These are phyloP conservation scores for Diuraphis noxia DNA, from an alignment of 1,140 invertebrate species.

Conservation along the genomic window DNA sequence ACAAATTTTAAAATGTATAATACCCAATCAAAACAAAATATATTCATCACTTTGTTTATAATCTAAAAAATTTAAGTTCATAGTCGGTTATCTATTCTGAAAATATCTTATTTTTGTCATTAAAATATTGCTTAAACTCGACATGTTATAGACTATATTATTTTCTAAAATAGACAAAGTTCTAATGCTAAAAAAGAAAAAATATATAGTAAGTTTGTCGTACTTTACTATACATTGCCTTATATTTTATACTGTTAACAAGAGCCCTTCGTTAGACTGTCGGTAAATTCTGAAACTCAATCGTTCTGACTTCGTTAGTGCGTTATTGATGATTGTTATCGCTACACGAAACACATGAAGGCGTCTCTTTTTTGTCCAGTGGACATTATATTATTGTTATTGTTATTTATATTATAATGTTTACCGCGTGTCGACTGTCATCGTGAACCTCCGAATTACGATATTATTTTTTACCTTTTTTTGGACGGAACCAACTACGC, in stretches of 20 bases:
- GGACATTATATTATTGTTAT: neutral
- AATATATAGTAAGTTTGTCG: neutral
- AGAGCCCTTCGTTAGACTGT: neutral
- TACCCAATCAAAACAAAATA: neutral
- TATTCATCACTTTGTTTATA: neutral
- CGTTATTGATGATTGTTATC: conserved; percentile 31
- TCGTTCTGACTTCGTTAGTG: neutral
- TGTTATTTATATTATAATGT: neutral
- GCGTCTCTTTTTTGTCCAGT: neutral
- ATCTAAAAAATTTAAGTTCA: neutral
- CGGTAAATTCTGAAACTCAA: neutral
- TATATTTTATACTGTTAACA: neutral
- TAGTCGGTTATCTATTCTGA: neutral
- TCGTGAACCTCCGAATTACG: neutral
- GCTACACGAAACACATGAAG: neutral
- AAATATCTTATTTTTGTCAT: neutral
- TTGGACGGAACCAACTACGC: neutral
- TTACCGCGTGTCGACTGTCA: neutral
- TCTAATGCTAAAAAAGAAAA: neutral
- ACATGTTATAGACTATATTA: neutral
- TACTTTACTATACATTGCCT: neutral
- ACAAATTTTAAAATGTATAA: neutral
- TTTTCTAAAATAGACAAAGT: neutral
- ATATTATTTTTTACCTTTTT: neutral
- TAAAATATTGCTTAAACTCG: neutral